Evolutionary conservation across 2,797 vertebrate species (phyloP).

Genomic region (Vireo griseus): DNA sequence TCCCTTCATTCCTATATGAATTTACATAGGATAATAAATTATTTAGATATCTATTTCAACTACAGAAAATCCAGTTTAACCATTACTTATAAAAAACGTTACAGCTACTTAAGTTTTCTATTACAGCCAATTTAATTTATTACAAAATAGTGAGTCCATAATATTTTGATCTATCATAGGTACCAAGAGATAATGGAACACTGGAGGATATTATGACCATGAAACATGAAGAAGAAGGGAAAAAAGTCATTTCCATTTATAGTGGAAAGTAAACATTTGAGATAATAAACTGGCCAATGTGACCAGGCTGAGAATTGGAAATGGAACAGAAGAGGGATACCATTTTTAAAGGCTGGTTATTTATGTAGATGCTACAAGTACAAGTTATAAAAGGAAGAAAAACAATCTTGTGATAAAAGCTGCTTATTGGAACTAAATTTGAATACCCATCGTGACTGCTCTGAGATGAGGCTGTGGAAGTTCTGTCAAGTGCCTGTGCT

Average conservation of each 20-base stretch:
- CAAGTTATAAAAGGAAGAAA: constrained; percentile 11
- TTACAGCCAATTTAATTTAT: constrained; percentile 53
- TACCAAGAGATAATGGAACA: constrained; percentile 12
- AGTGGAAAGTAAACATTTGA: constrained; percentile 56
- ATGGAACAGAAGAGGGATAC: background rate
- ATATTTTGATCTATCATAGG: constrained; percentile 41
- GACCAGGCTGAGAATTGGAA: constrained; percentile 4
- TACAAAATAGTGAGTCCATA: background rate
- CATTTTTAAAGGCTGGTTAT: constrained; percentile 17
- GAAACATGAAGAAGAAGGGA: constrained; percentile 28
- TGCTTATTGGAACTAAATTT: constrained; percentile 19
- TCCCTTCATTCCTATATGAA: background rate
- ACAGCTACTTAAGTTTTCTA: constrained; percentile 33
- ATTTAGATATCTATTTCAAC: constrained; percentile 44
- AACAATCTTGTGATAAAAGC: constrained; percentile 10
- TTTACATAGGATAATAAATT: constrained; percentile 40
- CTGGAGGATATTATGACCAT: constrained; percentile 14
- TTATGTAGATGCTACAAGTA: background rate
- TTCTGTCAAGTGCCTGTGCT: background rate
- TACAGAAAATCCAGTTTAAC: constrained; percentile 35
- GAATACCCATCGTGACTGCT: background rate
- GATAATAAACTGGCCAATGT: constrained; percentile 45
- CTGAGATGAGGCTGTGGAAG: background rate
- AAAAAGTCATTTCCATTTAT: constrained; percentile 54
- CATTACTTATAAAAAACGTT: constrained; percentile 24